A percentile compares a stretch with the other conserved stretches of the same genome.
Conservation (phyloP, 1,140 invertebrate genomes). For the Microplitis demolitor region DNA sequence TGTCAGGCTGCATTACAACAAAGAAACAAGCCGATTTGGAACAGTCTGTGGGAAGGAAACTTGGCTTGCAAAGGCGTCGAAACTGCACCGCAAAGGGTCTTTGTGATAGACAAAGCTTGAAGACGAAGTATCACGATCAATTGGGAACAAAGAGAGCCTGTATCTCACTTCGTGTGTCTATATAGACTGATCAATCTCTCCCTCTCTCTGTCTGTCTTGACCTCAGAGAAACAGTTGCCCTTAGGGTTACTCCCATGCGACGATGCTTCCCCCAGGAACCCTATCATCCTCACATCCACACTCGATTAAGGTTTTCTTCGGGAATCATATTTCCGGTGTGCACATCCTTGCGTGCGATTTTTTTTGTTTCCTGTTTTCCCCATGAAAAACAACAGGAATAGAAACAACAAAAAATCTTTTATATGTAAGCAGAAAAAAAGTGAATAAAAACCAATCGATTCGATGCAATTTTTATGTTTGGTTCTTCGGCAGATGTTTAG, state of each 20-base stretch:
- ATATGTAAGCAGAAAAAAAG: too few species aligned
- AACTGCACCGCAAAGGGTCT: neutral
- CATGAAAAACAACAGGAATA: neutral
- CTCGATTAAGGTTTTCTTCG: conserved; percentile 26
- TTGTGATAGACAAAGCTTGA: conserved; percentile 1
- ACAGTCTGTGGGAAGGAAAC: neutral
- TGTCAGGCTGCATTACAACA: neutral
- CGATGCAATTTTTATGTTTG: too few species aligned
- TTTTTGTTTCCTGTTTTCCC: neutral
- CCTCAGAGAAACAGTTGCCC: too few species aligned
- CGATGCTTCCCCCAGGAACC: conserved; percentile 14
- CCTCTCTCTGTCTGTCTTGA: neutral
- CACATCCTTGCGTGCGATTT: neutral
- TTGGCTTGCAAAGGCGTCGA: neutral
- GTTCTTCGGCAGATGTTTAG: too few species aligned
- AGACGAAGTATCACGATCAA: conserved; percentile 13
- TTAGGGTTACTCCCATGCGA: too few species aligned
- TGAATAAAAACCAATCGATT: too few species aligned
- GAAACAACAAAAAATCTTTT: too few species aligned
- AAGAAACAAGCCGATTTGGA: neutral
- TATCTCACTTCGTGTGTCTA: neutral
- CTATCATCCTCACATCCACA: conserved; percentile 27
- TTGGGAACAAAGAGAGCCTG: neutral
- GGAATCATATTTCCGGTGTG: conserved; percentile 6
- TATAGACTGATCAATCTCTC: neutral